phyloP scores from a whole-genome alignment of 2,797 vertebrate species.

The Phyllotis vaccarum region DNA sequence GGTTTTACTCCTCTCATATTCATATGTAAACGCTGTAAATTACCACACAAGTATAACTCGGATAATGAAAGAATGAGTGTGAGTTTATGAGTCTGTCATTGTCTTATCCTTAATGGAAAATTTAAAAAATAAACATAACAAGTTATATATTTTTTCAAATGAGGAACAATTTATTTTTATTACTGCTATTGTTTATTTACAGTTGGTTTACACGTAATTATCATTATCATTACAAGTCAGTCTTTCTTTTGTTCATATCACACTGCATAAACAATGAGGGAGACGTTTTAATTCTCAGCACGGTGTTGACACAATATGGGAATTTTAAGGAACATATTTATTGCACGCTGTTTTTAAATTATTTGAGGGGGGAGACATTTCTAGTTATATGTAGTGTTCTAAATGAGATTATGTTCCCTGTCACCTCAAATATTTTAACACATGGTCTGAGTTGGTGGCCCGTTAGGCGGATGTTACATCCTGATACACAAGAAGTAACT shows the following conservation, averaged over 20 bases:
- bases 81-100: background rate
- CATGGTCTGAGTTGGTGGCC: background rate
- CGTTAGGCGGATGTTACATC: background rate
- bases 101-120: background rate
- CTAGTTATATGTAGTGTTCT: background rate
- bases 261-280: background rate
- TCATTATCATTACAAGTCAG: background rate
- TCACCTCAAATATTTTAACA: background rate
- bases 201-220: background rate
- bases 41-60: background rate
- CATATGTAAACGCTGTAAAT: background rate
- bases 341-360: background rate
- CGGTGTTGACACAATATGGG: background rate
- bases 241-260: background rate
- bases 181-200: background rate
- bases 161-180: slow-evolving; percentile 3
- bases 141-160: background rate
- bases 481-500: background rate
- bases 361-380: background rate
- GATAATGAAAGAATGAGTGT: background rate
- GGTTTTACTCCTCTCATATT: background rate
- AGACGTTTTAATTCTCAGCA: background rate
- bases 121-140: background rate
- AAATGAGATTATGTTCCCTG: background rate
- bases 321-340: background rate